A percentile compares a stretch with the other conserved stretches of the same genome.
phyloP scores from a whole-genome alignment of 2,797 vertebrate genomes.

The Sebastiscus albofasciatus region DNA sequence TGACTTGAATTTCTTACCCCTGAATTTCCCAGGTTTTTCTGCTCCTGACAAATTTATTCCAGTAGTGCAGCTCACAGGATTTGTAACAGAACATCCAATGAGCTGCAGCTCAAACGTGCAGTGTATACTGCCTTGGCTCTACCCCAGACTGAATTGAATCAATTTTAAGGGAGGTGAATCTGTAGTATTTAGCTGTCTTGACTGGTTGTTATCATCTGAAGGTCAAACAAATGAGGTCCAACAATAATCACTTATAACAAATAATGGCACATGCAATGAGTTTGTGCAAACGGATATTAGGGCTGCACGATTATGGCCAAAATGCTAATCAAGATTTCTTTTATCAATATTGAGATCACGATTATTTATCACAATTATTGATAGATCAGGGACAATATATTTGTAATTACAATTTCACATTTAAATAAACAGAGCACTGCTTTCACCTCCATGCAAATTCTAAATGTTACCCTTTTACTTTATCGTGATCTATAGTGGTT shows the following conservation, averaged over 20 bases:
- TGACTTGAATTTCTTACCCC: conserved; percentile 3
- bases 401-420: too few species aligned
- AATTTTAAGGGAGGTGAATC: conserved; percentile 6
- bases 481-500: neutral
- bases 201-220: conserved; percentile 17
- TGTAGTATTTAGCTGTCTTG: neutral
- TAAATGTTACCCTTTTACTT: neutral
- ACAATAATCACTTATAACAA: neutral
- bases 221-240: conserved; percentile 30
- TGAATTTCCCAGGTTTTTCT: conserved; percentile 3
- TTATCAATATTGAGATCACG: too few species aligned
- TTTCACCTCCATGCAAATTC: neutral
- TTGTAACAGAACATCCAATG: conserved; percentile 37
- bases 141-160: conserved; percentile 18
- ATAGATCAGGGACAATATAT: too few species aligned
- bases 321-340: too few species aligned
- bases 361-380: too few species aligned
- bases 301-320: neutral
- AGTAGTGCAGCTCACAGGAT: conserved; percentile 27
- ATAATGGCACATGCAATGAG: neutral
- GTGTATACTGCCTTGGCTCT: conserved; percentile 7
- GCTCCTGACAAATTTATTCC: conserved; percentile 26
- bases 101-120: conserved; percentile 33
- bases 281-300: neutral
- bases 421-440: too few species aligned